phyloP scores from a whole-genome alignment of 2,113 vertebrate genomes.

The Sinocyclocheilus anshuiensis region DNA sequence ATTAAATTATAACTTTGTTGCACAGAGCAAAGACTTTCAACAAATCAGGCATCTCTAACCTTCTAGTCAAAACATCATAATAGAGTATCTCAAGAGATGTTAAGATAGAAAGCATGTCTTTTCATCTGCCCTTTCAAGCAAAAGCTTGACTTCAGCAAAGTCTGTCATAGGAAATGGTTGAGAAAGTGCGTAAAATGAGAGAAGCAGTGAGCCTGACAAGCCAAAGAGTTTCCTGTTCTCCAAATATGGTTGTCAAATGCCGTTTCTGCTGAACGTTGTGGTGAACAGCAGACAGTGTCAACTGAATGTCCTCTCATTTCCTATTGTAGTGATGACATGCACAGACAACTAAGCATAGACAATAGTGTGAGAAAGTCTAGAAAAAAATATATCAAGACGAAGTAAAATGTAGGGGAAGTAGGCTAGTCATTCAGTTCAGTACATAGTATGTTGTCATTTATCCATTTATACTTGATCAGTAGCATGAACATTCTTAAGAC shows the following conservation, averaged over 20 bases:
- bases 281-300: slow-evolving; percentile 35
- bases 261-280: slow-evolving; percentile 52
- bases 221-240: slow-evolving; percentile 71
- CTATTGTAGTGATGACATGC: neutral
- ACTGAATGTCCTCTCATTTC: slow-evolving; percentile 18
- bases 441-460: neutral
- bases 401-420: neutral
- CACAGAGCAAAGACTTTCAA: neutral
- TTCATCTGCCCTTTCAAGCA: neutral
- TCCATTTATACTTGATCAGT: neutral
- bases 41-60: neutral
- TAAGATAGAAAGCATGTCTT: neutral
- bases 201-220: slow-evolving; percentile 47
- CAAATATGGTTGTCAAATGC: slow-evolving; percentile 68
- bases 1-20: neutral
- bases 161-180: slow-evolving; percentile 16
- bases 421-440: neutral
- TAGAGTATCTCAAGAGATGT: neutral
- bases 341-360: neutral
- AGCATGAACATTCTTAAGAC: neutral
- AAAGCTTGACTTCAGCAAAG: neutral
- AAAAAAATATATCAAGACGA: neutral
- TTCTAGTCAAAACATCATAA: neutral
- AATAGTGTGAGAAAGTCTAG: neutral
- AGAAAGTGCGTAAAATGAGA: slow-evolving; percentile 56